Evolutionary conservation across 2,113 vertebrate species (phyloP), one percentile per base, ranked within the genome.

Genomic region (Isichthys henryi): DNA sequence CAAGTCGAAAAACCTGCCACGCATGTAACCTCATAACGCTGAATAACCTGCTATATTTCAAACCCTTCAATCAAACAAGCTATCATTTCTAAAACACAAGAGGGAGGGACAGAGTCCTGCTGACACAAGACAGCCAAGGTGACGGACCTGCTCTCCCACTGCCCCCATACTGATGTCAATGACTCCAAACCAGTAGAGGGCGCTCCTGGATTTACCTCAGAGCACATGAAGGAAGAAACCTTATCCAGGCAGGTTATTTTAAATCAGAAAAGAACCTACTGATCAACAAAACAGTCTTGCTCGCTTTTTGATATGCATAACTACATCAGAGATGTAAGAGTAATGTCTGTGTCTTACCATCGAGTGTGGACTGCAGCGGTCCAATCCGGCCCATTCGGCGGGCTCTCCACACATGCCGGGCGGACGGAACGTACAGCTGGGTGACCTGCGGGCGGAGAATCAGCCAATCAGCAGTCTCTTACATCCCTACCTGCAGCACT

Each of bases 301-400:
- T n/a, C 8, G 0, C 62, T 27, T 66, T 27, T 13, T 11, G n/a
- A 27, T 66, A 66, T 66, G 3, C n/a, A 27, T n/a, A 66, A 66
- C 23, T 62, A 62, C 7, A 66, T 27, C 9, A 27, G 27, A 66
- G 62, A 77, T 39, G 13, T 6, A 77, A 1, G 1, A 0, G 35
- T 17, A 15, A 39, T 17, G 13, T 6, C 15, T 1, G 70, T 17
- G 5, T 19, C 74, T 91, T 95, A 99, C 98, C 98, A 90, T 99
- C 98, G 88, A 99, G 94, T 5, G 97, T 98, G 35, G 98, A 99
- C 13, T 99, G 98, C 87, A 99, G 94, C 0, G 98, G 98, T 82
- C 98, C 98, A 15, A 99, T 99, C 88, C 97, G 97, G 6, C 98
- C 98, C 98, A 99, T 99, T 91, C 98, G 95, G 80, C 98, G 95